Percentiles rank a stretch among this genome's conserved stretches.
Conservation (phyloP, 2,797 vertebrate genomes). For the Labroides dimidiatus region DNA sequence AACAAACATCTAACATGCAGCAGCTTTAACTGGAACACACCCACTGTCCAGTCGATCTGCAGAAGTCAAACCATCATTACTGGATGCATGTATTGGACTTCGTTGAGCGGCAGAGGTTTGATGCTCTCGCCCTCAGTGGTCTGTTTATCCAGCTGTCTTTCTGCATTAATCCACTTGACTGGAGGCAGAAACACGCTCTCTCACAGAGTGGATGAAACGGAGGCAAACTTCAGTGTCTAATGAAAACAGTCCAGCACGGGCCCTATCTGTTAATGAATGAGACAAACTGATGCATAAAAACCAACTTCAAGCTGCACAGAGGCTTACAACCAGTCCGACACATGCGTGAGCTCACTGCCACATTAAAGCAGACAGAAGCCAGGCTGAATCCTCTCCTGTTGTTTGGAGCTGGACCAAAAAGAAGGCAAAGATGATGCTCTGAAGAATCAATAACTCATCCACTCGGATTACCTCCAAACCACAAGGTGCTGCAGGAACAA, state of each 20-base stretch:
- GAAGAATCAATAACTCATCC: constrained; percentile 72
- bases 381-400: constrained; percentile 33
- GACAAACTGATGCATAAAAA: constrained; percentile 31
- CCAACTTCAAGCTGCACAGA: constrained; percentile 21
- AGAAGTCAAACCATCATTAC: constrained; percentile 24
- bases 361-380: constrained; percentile 15
- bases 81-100: constrained; percentile 34
- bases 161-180: constrained; percentile 72
- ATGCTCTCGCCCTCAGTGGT: constrained; percentile 54
- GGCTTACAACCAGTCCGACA: neutral
- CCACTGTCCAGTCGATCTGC: too few relatives aligned
- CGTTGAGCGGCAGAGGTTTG: constrained; percentile 37
- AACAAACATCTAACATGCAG: constrained; percentile 30
- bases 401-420: constrained; percentile 59
- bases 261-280: constrained; percentile 42
- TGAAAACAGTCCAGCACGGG: constrained; percentile 28
- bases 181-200: constrained; percentile 48
- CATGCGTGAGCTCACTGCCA: neutral
- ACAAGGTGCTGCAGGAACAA: constrained; percentile 48
- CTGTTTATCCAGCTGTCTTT: constrained; percentile 79
- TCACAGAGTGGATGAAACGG: constrained; percentile 48
- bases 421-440: constrained; percentile 58
- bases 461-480: constrained; percentile 64
- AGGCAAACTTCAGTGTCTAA: constrained; percentile 40
- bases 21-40: constrained; percentile 16